Conservation (phyloP, 2,797 vertebrate species). For the Gouania willdenowi region DNA sequence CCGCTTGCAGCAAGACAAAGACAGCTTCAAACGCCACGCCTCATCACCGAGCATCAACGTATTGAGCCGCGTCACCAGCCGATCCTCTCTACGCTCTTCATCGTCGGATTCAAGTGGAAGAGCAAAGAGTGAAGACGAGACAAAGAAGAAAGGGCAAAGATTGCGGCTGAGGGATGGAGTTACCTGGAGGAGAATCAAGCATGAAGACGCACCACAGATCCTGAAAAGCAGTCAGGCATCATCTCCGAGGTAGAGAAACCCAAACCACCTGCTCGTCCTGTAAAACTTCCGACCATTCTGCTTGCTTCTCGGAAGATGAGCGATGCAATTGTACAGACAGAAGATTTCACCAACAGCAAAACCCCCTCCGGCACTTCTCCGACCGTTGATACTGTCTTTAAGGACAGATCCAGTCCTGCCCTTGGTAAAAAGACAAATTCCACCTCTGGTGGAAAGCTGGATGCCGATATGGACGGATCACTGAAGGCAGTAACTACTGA, state of each 20-base stretch:
- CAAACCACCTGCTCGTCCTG: constrained; percentile 54
- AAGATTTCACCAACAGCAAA: constrained; percentile 82
- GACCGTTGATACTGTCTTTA: constrained; percentile 70
- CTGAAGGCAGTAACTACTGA: constrained; percentile 70
- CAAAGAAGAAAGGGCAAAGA: constrained; percentile 65
- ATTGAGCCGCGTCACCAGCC: constrained; percentile 76
- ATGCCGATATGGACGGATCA: constrained; percentile 66
- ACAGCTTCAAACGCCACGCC: constrained; percentile 87
- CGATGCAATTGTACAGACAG: constrained; percentile 94
- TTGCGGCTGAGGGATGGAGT: constrained; percentile 64
- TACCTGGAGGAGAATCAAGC: constrained; percentile 92
- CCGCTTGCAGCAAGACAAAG: constrained; percentile 57
- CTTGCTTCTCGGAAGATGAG: constrained; percentile 85
- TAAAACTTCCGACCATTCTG: constrained; percentile 76
- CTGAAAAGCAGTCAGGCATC: constrained; percentile 86
- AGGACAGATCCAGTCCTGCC: constrained; percentile 55
- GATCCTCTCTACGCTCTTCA: constrained; percentile 75
- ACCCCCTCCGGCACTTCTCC: constrained; percentile 91
- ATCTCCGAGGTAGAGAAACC: constrained; percentile 66
- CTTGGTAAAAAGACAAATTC: constrained; percentile 62
- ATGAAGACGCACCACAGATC: constrained; percentile 93
- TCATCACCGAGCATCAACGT: constrained; percentile 93
- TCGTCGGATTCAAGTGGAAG: constrained; percentile 78
- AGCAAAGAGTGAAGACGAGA: constrained; percentile 77
- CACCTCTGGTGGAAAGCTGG: constrained; percentile 50